Base-by-base conservation (phyloP, 2,797 vertebrate genomes). In the Chelon auratus region DNA sequence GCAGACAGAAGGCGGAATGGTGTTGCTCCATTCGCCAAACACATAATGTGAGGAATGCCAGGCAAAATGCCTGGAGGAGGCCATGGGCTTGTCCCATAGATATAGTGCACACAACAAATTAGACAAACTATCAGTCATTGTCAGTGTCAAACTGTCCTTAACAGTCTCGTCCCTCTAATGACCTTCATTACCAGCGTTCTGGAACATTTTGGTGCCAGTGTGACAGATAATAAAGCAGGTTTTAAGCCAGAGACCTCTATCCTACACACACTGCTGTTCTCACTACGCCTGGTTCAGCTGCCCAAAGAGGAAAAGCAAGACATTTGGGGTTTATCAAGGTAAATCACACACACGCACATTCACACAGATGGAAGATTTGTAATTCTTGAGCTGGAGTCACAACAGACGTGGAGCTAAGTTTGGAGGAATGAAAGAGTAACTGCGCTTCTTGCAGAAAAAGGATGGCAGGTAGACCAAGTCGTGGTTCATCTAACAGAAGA, bases 391-490 rank as follows among this genome's bases (percentile, higher is more conserved):
- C 72, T 75, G 54, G 42, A 81, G 54, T 39, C 40, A 56, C 53
- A 75, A 80, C 58, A 57, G 70, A 81, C 50, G 22, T 62, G 66
- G 54, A 86, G 82, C 62, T 40, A 72, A 77, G 68, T 52, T 62
- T 76, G 66, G 70, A 88, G 82, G 83, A 88, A 87, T 82, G 47
- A 88, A 85, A 69, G 61, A 58, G 76, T 70, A 80, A 80, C 62
- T 51, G 77, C 78, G 72, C 83, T 82, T 72, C 69, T 83, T 75
- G 72, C 43, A 62, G 69, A 60, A 62, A 48, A 69, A 73, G 58
- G 64, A 70, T 14, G 72, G 47, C 50, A 47, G 60, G 58, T 43
- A n/a, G 64, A 78, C 45, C 50, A 8, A 66, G 56, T 18, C 13
- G 43, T 15, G 69, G 72, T 75, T 72, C 54, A 6, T 69, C n/a